A percentile compares a stretch with the other conserved stretches of the same genome.
Evolutionary conservation across 92 coral and sea anemone genomes (phyloP).

Genomic region (Bergia sp.): DNA sequence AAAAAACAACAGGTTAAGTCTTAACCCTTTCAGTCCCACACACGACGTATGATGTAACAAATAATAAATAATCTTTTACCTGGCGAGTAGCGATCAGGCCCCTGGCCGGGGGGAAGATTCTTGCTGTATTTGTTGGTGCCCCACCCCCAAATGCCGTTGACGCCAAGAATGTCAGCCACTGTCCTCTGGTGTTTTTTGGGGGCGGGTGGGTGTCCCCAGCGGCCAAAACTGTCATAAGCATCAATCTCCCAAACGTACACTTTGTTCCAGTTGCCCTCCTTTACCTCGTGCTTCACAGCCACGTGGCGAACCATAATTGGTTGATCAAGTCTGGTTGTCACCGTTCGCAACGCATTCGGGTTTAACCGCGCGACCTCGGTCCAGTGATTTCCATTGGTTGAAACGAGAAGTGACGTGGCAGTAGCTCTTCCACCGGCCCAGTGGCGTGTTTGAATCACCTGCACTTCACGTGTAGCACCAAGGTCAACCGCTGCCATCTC

Average conservation of each 20-base stretch:
- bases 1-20: too few relatives aligned
- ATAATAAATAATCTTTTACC: background rate
- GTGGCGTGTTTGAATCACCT: constrained; percentile 21
- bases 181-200: background rate
- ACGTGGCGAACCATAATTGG: constrained; percentile 6
- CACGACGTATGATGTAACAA: too few relatives aligned
- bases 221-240: constrained; percentile 18
- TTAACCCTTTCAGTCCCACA: too few relatives aligned
- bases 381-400: constrained; percentile 28
- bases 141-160: constrained; percentile 44
- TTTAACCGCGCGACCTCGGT: constrained; percentile 15
- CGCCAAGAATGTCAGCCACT: constrained; percentile 10
- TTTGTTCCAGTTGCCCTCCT: constrained; percentile 20
- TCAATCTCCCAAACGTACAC: constrained; percentile 34
- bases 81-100: constrained; percentile 17
- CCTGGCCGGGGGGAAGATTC: constrained; percentile 2
- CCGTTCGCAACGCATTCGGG: constrained; percentile 6
- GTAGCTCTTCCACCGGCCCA: constrained; percentile 18
- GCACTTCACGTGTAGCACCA: constrained; percentile 17
- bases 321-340: constrained; percentile 11
- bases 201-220: constrained; percentile 12
- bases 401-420: constrained; percentile 19
- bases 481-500: constrained; percentile 40
- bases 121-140: constrained; percentile 30
- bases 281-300: constrained; percentile 26